Evolutionary conservation across 2,113 vertebrate genomes (phyloP), one percentile per base, ranked within the genome.

Genomic region (Menura novaehollandiae): DNA sequence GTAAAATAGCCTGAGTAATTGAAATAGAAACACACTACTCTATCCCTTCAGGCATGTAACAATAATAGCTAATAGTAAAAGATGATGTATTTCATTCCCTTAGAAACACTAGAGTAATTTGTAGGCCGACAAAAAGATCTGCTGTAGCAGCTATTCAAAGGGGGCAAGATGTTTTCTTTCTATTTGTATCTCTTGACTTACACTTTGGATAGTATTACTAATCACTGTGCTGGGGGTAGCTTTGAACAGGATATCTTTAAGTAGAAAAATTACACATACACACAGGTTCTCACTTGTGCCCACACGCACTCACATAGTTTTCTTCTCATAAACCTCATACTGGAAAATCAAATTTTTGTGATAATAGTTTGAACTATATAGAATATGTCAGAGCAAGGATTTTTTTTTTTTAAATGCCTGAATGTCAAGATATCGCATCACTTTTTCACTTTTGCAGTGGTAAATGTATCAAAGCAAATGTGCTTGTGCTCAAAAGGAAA

Each of bases 61-160:
- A 94, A 87, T 89, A 96, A 96, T 43, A 95, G 87, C 81, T 95
- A 89, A 89, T 91, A 93, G 74, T 91, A 93, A 96, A 95, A 95
- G 69, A 93, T 94, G 56, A 85, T 92, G 41, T 52, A 92, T 82
- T 79, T 95, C 53, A 82, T 35, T 20, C 52, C 76, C 69, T 85
- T 78, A 62, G 68, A 92, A 78, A 94, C 60, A 81, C 80, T 49
- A 35, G 60, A 91, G 73, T 81, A 92, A 89, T 92, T 72, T 84
- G 79, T 90, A 77, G 79, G 55, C 59, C 2, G 0, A 84, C 79
- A 84, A 74, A 93, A 88, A 89, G 66, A 95, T 89, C 90, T 63
- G 58, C 73, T 78, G 18, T 35, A 91, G 80, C 44, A 93, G 52
- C 68, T 91, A 43, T 76, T 86, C 62, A 75, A 68, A 90, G 62